Conservation (phyloP, 53 echinoderm and acorn worm species). For the Mesocentrotus franciscanus region DNA sequence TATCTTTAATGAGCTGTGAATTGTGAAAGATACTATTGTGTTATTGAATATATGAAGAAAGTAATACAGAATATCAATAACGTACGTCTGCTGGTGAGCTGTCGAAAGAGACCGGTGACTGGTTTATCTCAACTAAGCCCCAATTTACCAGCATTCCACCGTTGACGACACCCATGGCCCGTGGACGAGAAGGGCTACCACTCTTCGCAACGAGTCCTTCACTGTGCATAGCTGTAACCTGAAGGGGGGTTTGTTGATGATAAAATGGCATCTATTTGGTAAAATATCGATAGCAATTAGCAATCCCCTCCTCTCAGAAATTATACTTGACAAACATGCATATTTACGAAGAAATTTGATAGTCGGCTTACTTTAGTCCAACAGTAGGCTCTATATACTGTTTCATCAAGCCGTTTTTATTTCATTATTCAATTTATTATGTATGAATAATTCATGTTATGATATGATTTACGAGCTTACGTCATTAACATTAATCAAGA, state of each 20-base stretch:
- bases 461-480: not conserved
- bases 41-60: not conserved
- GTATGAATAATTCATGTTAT: too few relatives aligned
- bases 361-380: too few relatives aligned
- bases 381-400: too few relatives aligned
- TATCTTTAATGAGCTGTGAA: too few relatives aligned
- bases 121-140: constrained; percentile 10
- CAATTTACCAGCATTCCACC: constrained; percentile 16
- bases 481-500: not conserved
- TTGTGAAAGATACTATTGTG: not conserved
- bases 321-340: too few relatives aligned
- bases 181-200: not conserved
- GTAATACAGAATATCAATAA: not conserved
- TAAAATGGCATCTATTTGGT: not conserved
- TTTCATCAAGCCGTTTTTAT: too few relatives aligned
- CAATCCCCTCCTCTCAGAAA: not conserved
- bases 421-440: too few relatives aligned
- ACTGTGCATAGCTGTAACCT: not conserved
- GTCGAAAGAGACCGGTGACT: constrained; percentile 4
- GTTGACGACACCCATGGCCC: not conserved
- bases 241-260: not conserved
- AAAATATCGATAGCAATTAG: not conserved
- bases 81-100: constrained; percentile 3
- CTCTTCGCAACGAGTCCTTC: constrained; percentile 29
- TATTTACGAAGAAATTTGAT: too few relatives aligned